Evolutionary conservation across 2,888 invertebrate genomes (phyloP), one percentile per base, ranked within the genome.

Genomic region (Campoletis raptor): DNA sequence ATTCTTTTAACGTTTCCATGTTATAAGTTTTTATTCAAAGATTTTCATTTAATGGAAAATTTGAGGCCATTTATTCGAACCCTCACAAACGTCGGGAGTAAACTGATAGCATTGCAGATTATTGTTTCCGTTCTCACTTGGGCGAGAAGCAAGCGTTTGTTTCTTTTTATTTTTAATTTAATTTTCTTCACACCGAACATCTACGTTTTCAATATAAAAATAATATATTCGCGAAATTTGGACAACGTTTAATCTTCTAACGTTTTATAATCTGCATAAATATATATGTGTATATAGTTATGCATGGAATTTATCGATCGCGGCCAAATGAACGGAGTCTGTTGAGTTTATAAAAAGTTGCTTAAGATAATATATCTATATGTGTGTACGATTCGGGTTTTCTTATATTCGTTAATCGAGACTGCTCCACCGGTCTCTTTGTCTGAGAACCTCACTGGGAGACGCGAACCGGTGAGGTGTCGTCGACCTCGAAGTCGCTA

Each of bases 401-500:
- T 78, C 74, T 67, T 74, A 81, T 79, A 61, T 80, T 74, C 79
- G 81, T 76, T 67, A 72, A 72, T 54, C 82, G 85, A 82, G 52
- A 78, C 81, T 67, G 66, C 69, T 70, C 57, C 54, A 81, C 80
- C 83, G 78, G 69, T 81, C 85, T 90, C 90, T 90, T 90, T 91
- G 89, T 91, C 89, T 85, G 87, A 85, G 80, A 80, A 72, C 80
- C 64, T 80, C 72, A 48, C 80, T 45, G 83, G 86, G 78, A 85
- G 87, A 89, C 45, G 85, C 77, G 79, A 74, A 74, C 81, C 48
- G 76, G 72, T 57, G 80, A 67, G 85, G 88, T 91, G 92, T 92
- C 93, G 91, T 92, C 90, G 92, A 93, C 92, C 92, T 92, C 92
- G 90, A 90, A 91, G 89, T 88, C 81, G 85, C 90, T 90, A 91